These are phyloP conservation scores for Abscondita cerata DNA, from an alignment of 2,888 invertebrate genomes.

Conservation along the genomic window DNA sequence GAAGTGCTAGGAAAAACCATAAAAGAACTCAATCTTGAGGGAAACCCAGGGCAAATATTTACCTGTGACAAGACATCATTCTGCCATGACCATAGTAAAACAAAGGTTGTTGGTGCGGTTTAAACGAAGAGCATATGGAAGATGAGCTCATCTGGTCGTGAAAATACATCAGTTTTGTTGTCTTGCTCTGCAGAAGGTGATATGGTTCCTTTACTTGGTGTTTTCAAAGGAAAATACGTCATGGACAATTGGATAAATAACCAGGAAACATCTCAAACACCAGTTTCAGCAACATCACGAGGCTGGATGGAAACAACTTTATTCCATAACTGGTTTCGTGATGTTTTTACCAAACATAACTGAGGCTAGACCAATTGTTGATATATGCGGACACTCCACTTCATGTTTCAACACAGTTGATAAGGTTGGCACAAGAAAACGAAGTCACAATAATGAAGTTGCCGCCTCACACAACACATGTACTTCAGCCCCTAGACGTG, in stretches of 20 bases:
- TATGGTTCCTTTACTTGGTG: constrained; percentile 49
- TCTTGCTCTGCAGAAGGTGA: constrained; percentile 41
- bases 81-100: too few relatives aligned
- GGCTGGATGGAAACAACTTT: constrained; percentile 47
- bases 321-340: constrained; percentile 37
- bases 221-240: constrained; percentile 50
- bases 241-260: constrained; percentile 41
- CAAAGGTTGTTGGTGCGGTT: too few relatives aligned
- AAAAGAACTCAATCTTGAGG: too few relatives aligned
- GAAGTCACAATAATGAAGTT: too few relatives aligned
- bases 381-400: constrained; percentile 5
- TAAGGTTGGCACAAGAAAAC: too few relatives aligned
- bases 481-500: too few relatives aligned
- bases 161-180: constrained; percentile 47
- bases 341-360: constrained; percentile 35
- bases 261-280: constrained; percentile 39
- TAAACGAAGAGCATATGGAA: constrained; percentile 28
- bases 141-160: constrained; percentile 44
- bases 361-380: constrained; percentile 40
- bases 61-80: constrained; percentile 32
- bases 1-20: not conserved
- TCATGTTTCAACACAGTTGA: constrained; percentile 12
- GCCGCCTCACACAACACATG: too few relatives aligned
- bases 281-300: constrained; percentile 44
- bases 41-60: constrained; percentile 40